Evolutionary conservation across 2,113 vertebrate genomes (phyloP), one percentile per base, ranked within the genome.

Genomic region (Pollimyrus isidori): DNA sequence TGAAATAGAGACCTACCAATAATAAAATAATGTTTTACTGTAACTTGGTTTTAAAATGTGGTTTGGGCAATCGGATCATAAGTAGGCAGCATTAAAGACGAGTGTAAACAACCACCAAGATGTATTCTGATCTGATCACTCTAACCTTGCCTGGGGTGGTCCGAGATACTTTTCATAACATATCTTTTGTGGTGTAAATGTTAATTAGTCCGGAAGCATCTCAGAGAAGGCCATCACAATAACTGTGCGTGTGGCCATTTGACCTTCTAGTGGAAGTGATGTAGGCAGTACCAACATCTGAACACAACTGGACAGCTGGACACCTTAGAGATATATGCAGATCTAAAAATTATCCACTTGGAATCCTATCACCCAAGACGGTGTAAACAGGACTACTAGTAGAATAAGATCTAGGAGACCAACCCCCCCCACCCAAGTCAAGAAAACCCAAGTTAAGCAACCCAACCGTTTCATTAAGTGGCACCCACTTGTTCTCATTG

Each of bases 401-500:
- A 39, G 69, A 39, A 35, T 39, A 76, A 76, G 9, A 39, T 17
- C 26, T 76, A 39, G 69, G 15, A 76, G 69, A 76, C 69, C 30
- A 1, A 0, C 73, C 35, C 30, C 15, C 35, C 7, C 69, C 30
- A 10, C 13, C 30, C 35, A 80, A 7, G 73, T 80, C 13, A 42
- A 42, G 73, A 80, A 80, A 6, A 42, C 73, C 73, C 35, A 35
- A 39, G 73, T 3, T 19, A 42, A 39, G 30, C 73, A 42, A 19
- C 11, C 35, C 73, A 42, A 39, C 73, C 13, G 13, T 42, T 35
- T 4, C 15, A 80, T 80, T 80, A 80, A 39, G 73, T 42, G 73
- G 35, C 21, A 92, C 97, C 97, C 95, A 99, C 98, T 96, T 97
- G 97, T 98, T 97, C 87, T 97, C 96, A 1, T 96, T 96, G 95